Percentiles rank a stretch among this genome's conserved stretches.
phyloP scores from a whole-genome alignment of 2,113 vertebrate genomes.

The Triplophysa dalaica region DNA sequence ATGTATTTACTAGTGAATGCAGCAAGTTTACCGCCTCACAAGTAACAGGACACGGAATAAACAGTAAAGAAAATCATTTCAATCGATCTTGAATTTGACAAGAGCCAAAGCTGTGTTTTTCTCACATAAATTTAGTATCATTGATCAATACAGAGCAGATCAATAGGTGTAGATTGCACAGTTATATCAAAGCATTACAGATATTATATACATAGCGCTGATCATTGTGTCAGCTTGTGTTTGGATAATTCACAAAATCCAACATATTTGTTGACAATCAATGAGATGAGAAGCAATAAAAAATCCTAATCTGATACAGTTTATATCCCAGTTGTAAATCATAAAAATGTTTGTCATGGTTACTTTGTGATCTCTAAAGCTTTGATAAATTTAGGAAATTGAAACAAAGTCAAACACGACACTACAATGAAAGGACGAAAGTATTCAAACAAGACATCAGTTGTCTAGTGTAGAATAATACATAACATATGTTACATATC shows the following conservation, averaged over 20 bases:
- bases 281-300: not conserved
- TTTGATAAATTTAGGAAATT: slow-evolving; percentile 11
- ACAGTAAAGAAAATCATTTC: not conserved
- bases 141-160: slow-evolving; percentile 13
- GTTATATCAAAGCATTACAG: slow-evolving; percentile 35
- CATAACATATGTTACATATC: not conserved
- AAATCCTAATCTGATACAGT: not conserved
- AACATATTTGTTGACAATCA: slow-evolving; percentile 2
- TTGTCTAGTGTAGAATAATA: slow-evolving; percentile 14
- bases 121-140: slow-evolving; percentile 5
- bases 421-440: slow-evolving; percentile 33
- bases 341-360: slow-evolving; percentile 26
- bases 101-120: not conserved
- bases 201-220: slow-evolving; percentile 37
- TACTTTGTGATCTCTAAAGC: slow-evolving; percentile 14
- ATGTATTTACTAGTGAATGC: slow-evolving; percentile 6
- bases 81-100: not conserved
- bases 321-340: not conserved
- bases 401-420: slow-evolving; percentile 23
- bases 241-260: slow-evolving; percentile 1
- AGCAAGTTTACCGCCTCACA: slow-evolving; percentile 8
- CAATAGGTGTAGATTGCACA: slow-evolving; percentile 25
- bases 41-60: not conserved
- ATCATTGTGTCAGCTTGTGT: slow-evolving; percentile 16
- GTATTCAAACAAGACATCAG: slow-evolving; percentile 10